Evolutionary conservation across 2,113 vertebrate genomes (phyloP).

Genomic region (Zosterops japonicus): DNA sequence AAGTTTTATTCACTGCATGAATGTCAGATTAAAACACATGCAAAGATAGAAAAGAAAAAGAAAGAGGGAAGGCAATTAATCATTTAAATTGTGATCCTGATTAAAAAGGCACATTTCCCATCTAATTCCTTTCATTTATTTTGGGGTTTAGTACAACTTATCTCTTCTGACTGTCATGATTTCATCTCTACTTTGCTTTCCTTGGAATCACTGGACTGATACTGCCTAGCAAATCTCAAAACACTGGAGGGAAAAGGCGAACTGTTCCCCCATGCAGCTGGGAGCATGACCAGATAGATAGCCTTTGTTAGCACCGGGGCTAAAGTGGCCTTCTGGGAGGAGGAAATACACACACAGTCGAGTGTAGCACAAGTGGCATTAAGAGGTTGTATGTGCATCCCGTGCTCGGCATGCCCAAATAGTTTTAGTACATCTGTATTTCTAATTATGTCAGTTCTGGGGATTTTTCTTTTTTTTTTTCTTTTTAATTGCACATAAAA

Average conservation of each 20-base stretch:
- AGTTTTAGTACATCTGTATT: constrained; percentile 5
- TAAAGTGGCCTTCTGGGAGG: neutral
- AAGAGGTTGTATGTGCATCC: neutral
- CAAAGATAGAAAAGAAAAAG: neutral
- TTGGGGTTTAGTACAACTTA: neutral
- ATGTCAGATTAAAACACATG: constrained; percentile 3
- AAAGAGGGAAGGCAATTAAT: neutral
- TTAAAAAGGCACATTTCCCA: neutral
- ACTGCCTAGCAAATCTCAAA: constrained; percentile 1
- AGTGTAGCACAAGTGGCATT: neutral
- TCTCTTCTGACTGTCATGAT: constrained; percentile 9
- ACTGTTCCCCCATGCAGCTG: neutral
- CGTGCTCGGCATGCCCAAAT: fast-evolving
- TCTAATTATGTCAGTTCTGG: neutral
- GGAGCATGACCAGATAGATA: neutral
- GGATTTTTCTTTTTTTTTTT: neutral
- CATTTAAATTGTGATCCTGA: constrained; percentile 8
- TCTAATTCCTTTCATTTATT: constrained; percentile 33
- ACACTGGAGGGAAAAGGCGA: neutral
- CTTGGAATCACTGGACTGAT: neutral
- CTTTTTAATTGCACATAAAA: neutral
- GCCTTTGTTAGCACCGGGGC: neutral
- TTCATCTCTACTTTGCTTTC: constrained; percentile 45
- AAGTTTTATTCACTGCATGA: constrained; percentile 9
- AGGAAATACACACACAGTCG: neutral